Evolutionary conservation across 2,113 vertebrate species (phyloP).

Genomic region (Nansenia antarctica): DNA sequence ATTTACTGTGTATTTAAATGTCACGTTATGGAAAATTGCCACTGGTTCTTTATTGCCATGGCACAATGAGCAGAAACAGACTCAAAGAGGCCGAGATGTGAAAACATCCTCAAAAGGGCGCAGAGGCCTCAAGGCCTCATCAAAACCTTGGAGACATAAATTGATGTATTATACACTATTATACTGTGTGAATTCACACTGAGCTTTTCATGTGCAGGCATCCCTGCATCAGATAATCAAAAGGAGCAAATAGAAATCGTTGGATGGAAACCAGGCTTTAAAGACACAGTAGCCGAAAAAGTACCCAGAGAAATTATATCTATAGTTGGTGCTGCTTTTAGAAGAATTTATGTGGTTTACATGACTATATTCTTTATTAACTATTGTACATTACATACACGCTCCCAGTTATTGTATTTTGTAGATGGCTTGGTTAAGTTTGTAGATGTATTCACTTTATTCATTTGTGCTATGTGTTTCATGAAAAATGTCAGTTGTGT

Average conservation of each 20-base stretch:
- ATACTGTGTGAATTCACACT: constrained; percentile 48
- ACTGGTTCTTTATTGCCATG: constrained; percentile 44
- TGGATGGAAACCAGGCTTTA: not conserved
- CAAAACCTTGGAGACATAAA: constrained; percentile 55
- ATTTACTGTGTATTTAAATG: too few species aligned
- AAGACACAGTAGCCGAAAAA: too few species aligned
- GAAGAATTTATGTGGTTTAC: too few species aligned
- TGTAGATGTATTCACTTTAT: not conserved
- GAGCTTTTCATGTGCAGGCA: constrained; percentile 61
- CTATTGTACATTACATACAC: not conserved
- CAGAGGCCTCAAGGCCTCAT: constrained; percentile 27
- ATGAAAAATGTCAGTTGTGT: not conserved
- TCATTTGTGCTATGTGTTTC: not conserved
- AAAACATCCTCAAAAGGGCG: constrained; percentile 37
- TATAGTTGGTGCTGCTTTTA: too few species aligned
- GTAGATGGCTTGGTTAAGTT: not conserved
- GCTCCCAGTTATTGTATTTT: too few species aligned
- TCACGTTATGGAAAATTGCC: constrained; percentile 5
- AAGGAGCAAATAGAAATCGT: constrained; percentile 7
- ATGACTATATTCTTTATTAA: not conserved
- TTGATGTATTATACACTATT: constrained; percentile 47
- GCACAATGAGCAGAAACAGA: constrained; percentile 43
- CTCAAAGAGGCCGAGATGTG: constrained; percentile 57
- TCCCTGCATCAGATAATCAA: constrained; percentile 51
- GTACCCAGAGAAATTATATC: too few species aligned